These are phyloP conservation scores for Gymnarchus niloticus DNA, from an alignment of 2,113 vertebrate genomes.

Conservation along the genomic window DNA sequence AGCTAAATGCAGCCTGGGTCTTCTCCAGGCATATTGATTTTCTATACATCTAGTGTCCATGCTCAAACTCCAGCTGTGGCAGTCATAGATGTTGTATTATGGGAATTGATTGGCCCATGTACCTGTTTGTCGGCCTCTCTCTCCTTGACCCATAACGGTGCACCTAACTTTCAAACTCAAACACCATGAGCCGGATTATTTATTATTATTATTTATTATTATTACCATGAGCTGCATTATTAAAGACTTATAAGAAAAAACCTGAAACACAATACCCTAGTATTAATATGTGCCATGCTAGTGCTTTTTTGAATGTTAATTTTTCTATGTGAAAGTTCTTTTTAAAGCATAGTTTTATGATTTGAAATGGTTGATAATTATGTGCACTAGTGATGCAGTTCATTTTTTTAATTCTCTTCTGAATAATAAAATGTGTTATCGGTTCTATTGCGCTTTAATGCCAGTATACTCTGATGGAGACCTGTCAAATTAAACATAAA, in stretches of 20 bases:
- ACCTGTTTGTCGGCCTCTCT: slow-evolving; percentile 25
- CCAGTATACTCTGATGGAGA: background rate
- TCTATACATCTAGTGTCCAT: slow-evolving; percentile 34
- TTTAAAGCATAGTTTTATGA: background rate
- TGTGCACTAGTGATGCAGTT: background rate
- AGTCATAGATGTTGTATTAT: slow-evolving; percentile 30
- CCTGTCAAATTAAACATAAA: background rate
- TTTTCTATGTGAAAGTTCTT: background rate
- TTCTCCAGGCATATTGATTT: slow-evolving; percentile 50
- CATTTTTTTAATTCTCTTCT: background rate
- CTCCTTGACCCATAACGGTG: slow-evolving; percentile 28
- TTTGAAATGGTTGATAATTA: background rate
- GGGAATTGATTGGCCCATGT: slow-evolving; percentile 27
- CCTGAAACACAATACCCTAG: background rate
- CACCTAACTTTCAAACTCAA: background rate
- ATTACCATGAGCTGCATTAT: too few species aligned
- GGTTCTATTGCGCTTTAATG: background rate
- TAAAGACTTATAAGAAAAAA: background rate
- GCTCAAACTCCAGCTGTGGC: slow-evolving; percentile 29
- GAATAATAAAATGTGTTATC: background rate
- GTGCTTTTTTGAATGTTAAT: background rate
- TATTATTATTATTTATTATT: too few species aligned
- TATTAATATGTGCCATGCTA: background rate
- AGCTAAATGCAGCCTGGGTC: slow-evolving; percentile 24
- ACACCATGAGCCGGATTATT: background rate